Base-by-base conservation (phyloP, 2,797 vertebrate genomes). In the Halcyon chelicuti region DNA sequence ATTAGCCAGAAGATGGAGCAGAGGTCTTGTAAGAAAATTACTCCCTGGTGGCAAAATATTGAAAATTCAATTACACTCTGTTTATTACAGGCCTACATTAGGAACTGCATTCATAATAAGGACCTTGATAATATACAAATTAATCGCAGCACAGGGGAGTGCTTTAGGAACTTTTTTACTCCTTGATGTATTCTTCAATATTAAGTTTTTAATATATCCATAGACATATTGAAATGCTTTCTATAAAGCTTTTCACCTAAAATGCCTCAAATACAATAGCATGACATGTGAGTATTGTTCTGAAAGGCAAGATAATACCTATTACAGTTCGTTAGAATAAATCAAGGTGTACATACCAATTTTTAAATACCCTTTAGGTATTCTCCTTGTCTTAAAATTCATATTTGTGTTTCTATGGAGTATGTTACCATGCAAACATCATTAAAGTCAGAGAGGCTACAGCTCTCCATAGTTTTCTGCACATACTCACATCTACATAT, bases 61-160 rank as follows among this genome's bases (percentile, higher is more conserved):
- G 98, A 98, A 98, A 98, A 98, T 98, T 98, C 98, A 98, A 98
- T 98, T 98, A 98, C 97, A 97, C 95, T 97, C 96, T 97, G 98
- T 98, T 98, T 98, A 98, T 98, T 98, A 96, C 95, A 97, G 96
- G 94, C 96, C 95, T 98, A 97, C 95, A 97, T 98, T 98, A 97
- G 95, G 95, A 98, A 97, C 96, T 97, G 94, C 92, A 96, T 97
- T 98, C 97, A 98, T 98, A 98, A 98, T 97, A 98, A 98, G 98
- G 98, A 98, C 97, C 97, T 97, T 97, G 97, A 98, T 98, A 98
- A 98, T 97, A 98, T 75, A 98, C 97, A 98, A 98, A 98, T 98
- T 98, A 98, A 98, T 98, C 95, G 92, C 93, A 97, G 95, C 98
- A 96, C 97, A 97, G 74, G 98, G 98, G 97, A 98, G 94, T 95